These are phyloP conservation scores for Craseonycteris thonglongyai DNA, from an alignment of 2,113 vertebrate genomes.

Conservation along the genomic window DNA sequence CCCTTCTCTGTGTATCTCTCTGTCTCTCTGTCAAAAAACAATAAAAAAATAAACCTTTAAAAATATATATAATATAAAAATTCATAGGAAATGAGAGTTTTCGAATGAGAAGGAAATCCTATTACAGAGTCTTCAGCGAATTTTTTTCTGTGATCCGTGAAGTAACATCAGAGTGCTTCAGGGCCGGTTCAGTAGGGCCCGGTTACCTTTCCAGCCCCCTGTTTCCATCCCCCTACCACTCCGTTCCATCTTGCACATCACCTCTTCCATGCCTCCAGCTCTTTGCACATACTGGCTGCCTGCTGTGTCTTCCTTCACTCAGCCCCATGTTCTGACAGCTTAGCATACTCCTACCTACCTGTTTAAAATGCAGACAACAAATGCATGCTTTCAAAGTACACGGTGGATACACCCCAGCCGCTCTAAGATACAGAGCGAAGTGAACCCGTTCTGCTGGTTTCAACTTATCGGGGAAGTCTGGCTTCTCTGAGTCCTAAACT, in stretches of 20 bases:
- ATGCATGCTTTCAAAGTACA: background rate
- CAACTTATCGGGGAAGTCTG: background rate
- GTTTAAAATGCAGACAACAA: background rate
- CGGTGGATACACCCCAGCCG: background rate
- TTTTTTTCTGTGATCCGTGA: background rate
- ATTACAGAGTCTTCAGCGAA: background rate
- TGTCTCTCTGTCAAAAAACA: too few relatives aligned
- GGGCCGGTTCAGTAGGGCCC: background rate
- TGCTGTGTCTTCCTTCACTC: background rate
- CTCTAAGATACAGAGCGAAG: background rate
- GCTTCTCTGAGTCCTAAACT: background rate
- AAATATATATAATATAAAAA: too few relatives aligned
- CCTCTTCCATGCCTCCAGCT: background rate
- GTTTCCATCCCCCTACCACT: rapidly evolving
- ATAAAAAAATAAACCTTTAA: too few relatives aligned
- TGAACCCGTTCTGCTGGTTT: slow-evolving; percentile 51
- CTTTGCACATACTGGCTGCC: background rate
- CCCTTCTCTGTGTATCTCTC: too few relatives aligned
- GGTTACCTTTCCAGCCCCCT: background rate
- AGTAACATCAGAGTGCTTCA: background rate
- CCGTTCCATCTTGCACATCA: too few relatives aligned
- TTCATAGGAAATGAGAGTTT: background rate
- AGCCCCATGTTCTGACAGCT: background rate
- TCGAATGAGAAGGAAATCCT: background rate
- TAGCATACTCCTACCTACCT: background rate